These are phyloP conservation scores for Xyliphius kryptos DNA, from an alignment of 2,113 vertebrate genomes.

Conservation along the genomic window DNA sequence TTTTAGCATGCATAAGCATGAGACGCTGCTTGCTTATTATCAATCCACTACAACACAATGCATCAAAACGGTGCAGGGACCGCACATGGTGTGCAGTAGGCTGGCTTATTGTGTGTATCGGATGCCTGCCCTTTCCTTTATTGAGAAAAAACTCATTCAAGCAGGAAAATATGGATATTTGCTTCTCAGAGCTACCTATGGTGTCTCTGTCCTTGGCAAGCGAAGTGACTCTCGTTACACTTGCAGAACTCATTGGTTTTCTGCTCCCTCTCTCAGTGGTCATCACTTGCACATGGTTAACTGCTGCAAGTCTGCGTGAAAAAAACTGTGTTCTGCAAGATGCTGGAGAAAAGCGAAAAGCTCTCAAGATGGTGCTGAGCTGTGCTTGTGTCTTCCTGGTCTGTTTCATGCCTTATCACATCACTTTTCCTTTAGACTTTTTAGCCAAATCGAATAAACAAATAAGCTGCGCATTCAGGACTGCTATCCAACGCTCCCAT, in stretches of 20 bases:
- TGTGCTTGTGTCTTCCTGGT: constrained; percentile 84
- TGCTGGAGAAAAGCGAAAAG: constrained; percentile 83
- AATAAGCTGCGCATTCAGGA: constrained; percentile 44
- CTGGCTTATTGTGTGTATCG: constrained; percentile 78
- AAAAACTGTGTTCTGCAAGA: constrained; percentile 62
- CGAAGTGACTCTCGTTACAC: constrained; percentile 64
- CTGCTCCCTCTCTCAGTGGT: constrained; percentile 76
- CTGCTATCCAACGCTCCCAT: constrained; percentile 70
- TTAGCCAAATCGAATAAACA: constrained; percentile 71
- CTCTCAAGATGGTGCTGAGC: constrained; percentile 86
- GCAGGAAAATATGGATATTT: constrained; percentile 28
- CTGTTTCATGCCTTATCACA: constrained; percentile 88
- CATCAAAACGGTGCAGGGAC: constrained; percentile 65
- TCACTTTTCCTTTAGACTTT: constrained; percentile 90
- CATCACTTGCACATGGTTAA: constrained; percentile 81
- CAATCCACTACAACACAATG: constrained; percentile 71
- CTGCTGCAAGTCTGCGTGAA: constrained; percentile 68
- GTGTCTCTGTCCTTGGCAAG: constrained; percentile 43
- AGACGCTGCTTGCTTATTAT: constrained; percentile 84
- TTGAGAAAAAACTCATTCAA: constrained; percentile 59
- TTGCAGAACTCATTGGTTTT: constrained; percentile 78
- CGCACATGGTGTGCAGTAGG: constrained; percentile 63
- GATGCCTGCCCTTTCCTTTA: constrained; percentile 80
- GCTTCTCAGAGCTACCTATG: constrained; percentile 85
- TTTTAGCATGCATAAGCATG: constrained; percentile 87